Conservation (phyloP, 2,888 invertebrate genomes). For the Achlya flavicornis region DNA sequence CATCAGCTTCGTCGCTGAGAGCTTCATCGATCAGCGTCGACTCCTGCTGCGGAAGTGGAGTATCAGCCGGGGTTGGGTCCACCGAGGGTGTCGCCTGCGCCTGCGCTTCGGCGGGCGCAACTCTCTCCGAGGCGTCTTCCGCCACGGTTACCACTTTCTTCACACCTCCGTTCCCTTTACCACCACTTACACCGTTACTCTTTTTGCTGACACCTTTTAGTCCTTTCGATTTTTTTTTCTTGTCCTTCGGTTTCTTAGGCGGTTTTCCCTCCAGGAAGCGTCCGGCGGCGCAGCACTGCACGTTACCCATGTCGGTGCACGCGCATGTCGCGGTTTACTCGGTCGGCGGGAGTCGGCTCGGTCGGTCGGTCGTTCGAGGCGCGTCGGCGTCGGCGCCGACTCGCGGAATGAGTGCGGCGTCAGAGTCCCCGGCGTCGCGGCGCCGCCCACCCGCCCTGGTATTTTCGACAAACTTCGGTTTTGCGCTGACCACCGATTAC, state of each 20-base stretch:
- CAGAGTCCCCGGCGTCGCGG: slow-evolving; percentile 67
- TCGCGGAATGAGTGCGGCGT: slow-evolving; percentile 76
- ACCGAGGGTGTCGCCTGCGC: slow-evolving; percentile 53
- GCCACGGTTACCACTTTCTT: slow-evolving; percentile 69
- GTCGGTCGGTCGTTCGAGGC: slow-evolving; percentile 81
- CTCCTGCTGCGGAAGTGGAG: slow-evolving; percentile 36
- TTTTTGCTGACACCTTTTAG: slow-evolving; percentile 61
- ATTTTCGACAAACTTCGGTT: slow-evolving; percentile 76
- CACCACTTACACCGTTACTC: slow-evolving; percentile 68
- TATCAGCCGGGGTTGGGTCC: slow-evolving; percentile 35
- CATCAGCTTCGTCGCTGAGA: slow-evolving; percentile 44
- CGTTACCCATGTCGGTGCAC: slow-evolving; percentile 80
- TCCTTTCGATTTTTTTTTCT: slow-evolving; percentile 56
- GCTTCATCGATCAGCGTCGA: slow-evolving; percentile 18
- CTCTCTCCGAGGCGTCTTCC: slow-evolving; percentile 64
- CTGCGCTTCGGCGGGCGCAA: slow-evolving; percentile 60
- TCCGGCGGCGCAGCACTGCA: slow-evolving; percentile 82
- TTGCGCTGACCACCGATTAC: slow-evolving; percentile 79
- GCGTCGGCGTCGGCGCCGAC: slow-evolving; percentile 82
- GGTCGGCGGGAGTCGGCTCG: slow-evolving; percentile 75
- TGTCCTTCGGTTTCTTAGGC: slow-evolving; percentile 67
- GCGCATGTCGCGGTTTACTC: slow-evolving; percentile 79
- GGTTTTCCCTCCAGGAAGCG: slow-evolving; percentile 71
- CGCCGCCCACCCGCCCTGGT: slow-evolving; percentile 74
- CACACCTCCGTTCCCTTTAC: slow-evolving; percentile 62